Percentiles rank a stretch among this genome's conserved stretches.
phyloP scores from a whole-genome alignment of 2,888 invertebrate species.

The Drosophila maculinotata region DNA sequence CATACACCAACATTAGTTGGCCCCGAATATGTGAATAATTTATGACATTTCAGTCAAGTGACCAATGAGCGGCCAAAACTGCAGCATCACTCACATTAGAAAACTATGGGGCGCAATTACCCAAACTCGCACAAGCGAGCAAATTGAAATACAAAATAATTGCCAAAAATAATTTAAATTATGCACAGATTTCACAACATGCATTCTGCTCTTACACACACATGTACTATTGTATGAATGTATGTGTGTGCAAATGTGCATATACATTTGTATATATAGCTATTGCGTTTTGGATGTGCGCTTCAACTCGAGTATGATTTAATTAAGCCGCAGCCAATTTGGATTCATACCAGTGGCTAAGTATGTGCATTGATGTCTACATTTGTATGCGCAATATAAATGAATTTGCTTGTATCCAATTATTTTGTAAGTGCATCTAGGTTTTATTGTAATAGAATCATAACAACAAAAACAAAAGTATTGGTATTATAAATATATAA shows the following conservation, averaged over 20 bases:
- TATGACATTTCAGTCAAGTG: constrained; percentile 36
- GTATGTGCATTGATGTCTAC: constrained; percentile 9
- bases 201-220: background rate
- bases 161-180: constrained; percentile 62
- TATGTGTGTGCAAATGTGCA: background rate
- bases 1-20: constrained; percentile 1
- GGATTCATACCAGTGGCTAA: constrained; percentile 8
- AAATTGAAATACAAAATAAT: constrained; percentile 59
- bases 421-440: constrained; percentile 6
- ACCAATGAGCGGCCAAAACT: constrained; percentile 29
- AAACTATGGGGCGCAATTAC: constrained; percentile 24
- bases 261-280: background rate
- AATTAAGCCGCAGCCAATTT: constrained; percentile 50
- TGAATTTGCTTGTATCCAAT: constrained; percentile 17
- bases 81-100: constrained; percentile 41
- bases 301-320: constrained; percentile 60
- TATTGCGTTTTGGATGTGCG: constrained; percentile 39
- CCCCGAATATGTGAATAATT: constrained; percentile 48
- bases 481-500: too few species aligned
- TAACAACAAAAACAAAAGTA: too few species aligned
- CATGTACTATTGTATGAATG: background rate
- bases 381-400: constrained; percentile 4
- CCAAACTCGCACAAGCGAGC: constrained; percentile 19
- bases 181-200: constrained; percentile 55
- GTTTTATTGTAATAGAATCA: constrained; percentile 1